These are phyloP conservation scores for Agonopterix heracliana DNA, from an alignment of 2,888 invertebrate species.

Conservation along the genomic window DNA sequence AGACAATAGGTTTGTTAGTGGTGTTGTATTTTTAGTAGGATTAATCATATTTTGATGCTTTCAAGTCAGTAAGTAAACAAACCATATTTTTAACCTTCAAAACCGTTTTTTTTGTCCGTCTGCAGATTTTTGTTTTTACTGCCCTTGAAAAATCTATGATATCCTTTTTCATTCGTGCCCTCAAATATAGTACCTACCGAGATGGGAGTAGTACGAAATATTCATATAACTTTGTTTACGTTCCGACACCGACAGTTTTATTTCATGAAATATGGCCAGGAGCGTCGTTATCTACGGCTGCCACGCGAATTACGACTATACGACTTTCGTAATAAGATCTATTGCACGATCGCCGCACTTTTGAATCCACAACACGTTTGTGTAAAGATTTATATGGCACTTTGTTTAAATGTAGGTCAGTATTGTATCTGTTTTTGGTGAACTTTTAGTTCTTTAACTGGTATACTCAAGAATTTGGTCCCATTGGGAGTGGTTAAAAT, in stretches of 20 bases:
- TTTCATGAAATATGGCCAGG: background rate
- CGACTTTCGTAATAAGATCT: conserved; percentile 18
- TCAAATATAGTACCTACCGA: background rate
- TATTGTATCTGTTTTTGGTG: background rate
- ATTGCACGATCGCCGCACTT: conserved; percentile 3
- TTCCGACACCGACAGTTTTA: background rate
- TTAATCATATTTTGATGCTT: too few species aligned
- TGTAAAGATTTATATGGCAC: conserved; percentile 10
- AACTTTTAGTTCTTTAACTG: too few species aligned
- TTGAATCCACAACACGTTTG: conserved; percentile 4
- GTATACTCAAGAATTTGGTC: too few species aligned
- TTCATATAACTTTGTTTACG: conserved; percentile 3
- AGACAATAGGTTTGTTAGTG: too few species aligned
- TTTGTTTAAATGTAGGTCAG: conserved; percentile 8
- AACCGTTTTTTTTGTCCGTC: too few species aligned
- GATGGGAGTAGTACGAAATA: background rate
- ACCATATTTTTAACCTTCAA: too few species aligned
- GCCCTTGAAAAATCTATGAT: too few species aligned
- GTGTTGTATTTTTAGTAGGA: too few species aligned
- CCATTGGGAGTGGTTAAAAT: too few species aligned
- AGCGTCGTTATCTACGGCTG: background rate
- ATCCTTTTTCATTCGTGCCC: too few species aligned
- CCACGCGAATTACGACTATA: conserved; percentile 22
- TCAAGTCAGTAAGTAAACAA: too few species aligned
- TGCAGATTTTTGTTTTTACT: too few species aligned